These are phyloP conservation scores for Alcedo quadribrachys DNA, from an alignment of 2,797 vertebrate genomes.

Conservation along the genomic window DNA sequence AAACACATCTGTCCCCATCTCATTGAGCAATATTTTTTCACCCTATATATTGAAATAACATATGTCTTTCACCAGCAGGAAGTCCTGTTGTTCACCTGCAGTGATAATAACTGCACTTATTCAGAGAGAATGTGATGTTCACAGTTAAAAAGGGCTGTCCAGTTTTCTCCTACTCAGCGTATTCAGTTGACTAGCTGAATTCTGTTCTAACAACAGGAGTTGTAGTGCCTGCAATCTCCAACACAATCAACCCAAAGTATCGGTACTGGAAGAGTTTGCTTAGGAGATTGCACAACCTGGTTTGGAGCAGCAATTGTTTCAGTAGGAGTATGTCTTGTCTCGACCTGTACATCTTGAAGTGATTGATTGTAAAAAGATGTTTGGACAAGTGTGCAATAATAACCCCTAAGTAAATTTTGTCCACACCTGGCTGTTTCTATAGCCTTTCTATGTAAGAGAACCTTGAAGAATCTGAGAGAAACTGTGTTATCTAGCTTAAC, in stretches of 20 bases:
- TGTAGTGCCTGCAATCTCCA: background rate
- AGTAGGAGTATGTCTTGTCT: background rate
- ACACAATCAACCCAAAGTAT: background rate
- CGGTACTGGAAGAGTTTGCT: background rate
- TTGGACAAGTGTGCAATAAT: background rate
- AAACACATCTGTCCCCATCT: background rate
- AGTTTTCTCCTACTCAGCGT: background rate
- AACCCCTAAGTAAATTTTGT: background rate
- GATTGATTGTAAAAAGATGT: background rate
- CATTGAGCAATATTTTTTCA: background rate
- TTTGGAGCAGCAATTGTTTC: background rate
- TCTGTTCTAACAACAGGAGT: background rate
- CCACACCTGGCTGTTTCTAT: background rate
- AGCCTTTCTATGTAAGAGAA: background rate
- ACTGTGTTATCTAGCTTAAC: background rate
- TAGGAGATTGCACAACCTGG: background rate
- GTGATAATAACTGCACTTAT: background rate
- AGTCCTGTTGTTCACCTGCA: background rate
- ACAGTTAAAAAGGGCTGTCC: background rate
- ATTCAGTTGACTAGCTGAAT: background rate
- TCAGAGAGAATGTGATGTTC: background rate
- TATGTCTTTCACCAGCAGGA: background rate
- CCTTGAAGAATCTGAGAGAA: background rate
- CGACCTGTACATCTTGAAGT: background rate
- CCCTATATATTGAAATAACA: background rate